Evolutionary conservation across 2,797 vertebrate genomes (phyloP).

Genomic region (Babyrousa celebensis): DNA sequence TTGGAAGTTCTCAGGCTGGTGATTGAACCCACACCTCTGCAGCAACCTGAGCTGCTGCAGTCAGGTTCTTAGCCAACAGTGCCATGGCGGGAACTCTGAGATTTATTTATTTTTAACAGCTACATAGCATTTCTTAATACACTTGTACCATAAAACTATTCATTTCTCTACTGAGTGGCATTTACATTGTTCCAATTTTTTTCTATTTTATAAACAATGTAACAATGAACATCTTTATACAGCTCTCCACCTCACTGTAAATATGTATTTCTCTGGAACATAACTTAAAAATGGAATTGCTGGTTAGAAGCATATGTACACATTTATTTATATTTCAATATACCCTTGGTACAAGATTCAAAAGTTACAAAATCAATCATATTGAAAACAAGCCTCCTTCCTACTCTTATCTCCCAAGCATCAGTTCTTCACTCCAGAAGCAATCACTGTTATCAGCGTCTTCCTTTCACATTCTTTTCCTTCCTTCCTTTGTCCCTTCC

Average conservation of each 20-base stretch:
- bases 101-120: not conserved
- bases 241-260: not conserved
- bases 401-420: not conserved
- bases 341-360: not conserved
- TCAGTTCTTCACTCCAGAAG: not conserved
- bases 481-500: too few relatives aligned
- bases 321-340: not conserved
- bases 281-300: slow-evolving; percentile 40
- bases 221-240: not conserved
- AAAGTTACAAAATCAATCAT: not conserved
- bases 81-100: too few relatives aligned
- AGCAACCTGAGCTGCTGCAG: too few relatives aligned
- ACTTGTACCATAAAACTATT: not conserved
- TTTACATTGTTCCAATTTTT: not conserved
- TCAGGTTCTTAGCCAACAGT: too few relatives aligned
- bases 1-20: too few relatives aligned
- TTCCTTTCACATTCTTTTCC: not conserved
- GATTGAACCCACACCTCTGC: too few relatives aligned
- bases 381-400: not conserved
- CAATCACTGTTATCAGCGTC: not conserved
- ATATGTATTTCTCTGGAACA: not conserved
- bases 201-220: not conserved
- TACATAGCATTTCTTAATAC: not conserved
- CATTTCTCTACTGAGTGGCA: not conserved
- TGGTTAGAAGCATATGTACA: not conserved